phyloP scores from a whole-genome alignment of 1,140 invertebrate genomes.

The Watersipora subatra region DNA sequence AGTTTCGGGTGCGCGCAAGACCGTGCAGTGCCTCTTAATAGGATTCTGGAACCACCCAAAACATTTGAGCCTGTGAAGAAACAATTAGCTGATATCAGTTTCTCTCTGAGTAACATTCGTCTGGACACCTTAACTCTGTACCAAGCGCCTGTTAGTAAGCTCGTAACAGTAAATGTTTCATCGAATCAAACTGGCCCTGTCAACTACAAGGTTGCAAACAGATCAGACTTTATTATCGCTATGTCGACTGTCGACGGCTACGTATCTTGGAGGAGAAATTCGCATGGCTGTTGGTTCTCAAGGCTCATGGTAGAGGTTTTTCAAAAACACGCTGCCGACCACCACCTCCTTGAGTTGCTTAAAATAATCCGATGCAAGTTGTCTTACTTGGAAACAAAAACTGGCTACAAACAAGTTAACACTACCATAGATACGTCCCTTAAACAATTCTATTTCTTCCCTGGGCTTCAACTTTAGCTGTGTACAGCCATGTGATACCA shows the following conservation, averaged over 20 bases:
- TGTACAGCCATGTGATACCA: too few species aligned
- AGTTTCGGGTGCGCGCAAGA: background rate
- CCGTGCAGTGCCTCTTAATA: background rate
- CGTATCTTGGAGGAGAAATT: background rate
- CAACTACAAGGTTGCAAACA: background rate
- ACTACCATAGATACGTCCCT: background rate
- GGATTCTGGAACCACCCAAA: background rate
- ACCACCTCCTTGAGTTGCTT: background rate
- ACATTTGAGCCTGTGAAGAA: background rate
- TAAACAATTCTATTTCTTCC: slow-evolving; percentile 1
- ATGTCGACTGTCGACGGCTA: background rate
- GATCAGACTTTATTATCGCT: background rate
- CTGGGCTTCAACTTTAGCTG: background rate
- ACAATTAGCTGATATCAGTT: background rate
- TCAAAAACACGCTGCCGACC: background rate
- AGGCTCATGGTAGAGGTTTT: background rate
- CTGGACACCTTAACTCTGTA: background rate
- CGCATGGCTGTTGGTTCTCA: background rate
- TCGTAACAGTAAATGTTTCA: background rate
- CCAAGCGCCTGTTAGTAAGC: background rate
- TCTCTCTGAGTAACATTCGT: background rate
- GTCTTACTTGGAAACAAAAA: background rate
- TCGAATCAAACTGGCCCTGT: background rate
- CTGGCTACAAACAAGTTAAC: background rate
- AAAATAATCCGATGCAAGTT: background rate